phyloP scores from a whole-genome alignment of 2,888 invertebrate genomes.

The Pandemis cinnamomeana region DNA sequence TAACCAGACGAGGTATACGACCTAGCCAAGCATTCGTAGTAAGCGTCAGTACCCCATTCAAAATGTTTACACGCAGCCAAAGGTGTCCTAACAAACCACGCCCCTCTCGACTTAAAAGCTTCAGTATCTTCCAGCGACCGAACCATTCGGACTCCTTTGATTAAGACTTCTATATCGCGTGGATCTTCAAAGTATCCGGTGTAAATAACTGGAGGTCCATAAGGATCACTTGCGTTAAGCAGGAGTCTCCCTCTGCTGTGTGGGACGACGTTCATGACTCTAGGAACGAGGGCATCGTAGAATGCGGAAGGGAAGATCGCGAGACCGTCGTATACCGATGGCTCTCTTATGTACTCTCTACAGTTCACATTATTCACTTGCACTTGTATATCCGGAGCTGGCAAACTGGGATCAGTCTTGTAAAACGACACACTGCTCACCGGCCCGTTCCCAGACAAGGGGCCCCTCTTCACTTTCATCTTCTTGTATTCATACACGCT shows the following conservation, averaged over 20 bases:
- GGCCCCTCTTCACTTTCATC: conserved; percentile 68
- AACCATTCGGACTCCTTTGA: conserved; percentile 85
- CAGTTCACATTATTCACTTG: conserved; percentile 79
- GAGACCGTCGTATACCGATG: conserved; percentile 65
- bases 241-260: conserved; percentile 85
- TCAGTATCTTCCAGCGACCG: conserved; percentile 83
- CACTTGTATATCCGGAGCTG: conserved; percentile 86
- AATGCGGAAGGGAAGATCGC: conserved; percentile 81
- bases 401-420: conserved; percentile 74
- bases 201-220: conserved; percentile 87
- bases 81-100: conserved; percentile 78
- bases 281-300: conserved; percentile 84
- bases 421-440: conserved; percentile 83
- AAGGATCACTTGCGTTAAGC: conserved; percentile 87
- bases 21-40: conserved; percentile 86
- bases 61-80: conserved; percentile 84
- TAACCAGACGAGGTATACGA: conserved; percentile 83
- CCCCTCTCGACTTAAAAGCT: conserved; percentile 83
- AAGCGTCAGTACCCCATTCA: conserved; percentile 85
- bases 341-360: conserved; percentile 81
- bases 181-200: conserved; percentile 86
- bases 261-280: conserved; percentile 85
- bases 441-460: conserved; percentile 81
- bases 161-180: conserved; percentile 84
- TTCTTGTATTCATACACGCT: conserved; percentile 69